Evolutionary conservation across 1,140 invertebrate genomes (phyloP), one percentile per base, ranked within the genome.

Genomic region (Lepidurus couesii): DNA sequence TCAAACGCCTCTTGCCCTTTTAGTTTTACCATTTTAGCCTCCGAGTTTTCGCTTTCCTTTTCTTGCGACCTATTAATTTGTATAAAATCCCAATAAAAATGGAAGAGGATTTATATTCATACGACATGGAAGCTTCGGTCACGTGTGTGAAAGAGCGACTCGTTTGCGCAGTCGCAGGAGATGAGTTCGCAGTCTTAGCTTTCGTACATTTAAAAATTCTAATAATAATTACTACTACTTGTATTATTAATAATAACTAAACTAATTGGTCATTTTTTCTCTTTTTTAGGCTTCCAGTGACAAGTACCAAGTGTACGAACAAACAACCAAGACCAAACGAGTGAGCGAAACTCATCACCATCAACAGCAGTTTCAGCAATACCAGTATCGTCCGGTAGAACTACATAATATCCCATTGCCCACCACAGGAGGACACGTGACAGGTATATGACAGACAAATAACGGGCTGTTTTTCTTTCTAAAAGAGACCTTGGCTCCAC

Each of bases 361-460:
- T 65, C 53, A 65, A 65, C 9, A 65, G 21, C 21, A 13, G 53
- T 65, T 65, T 65, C 53, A 65, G 21, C 53, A 65, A 65, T 65
- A 65, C 53, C 53, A 65, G 53, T 93, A 90, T 83, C 86, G 90
- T 82, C 85, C 88, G 77, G 88, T 93, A 77, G 88, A 90, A 80
- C 85, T 93, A 79, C 89, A 91, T 83, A 91, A 90, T 82, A 91
- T 93, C 80, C 91, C 90, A 78, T 85, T 93, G 80, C 91, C 91
- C 79, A 89, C 89, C 34, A 89, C 89, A 81, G 90, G 90, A 83
- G 91, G 91, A 82, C 89, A 89, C 84, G 89, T 93, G 77, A 89
- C 89, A 82, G 90, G 92, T 92, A 85, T 84, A 77, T 11, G 11
- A 21, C 3, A 42, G 13, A 34, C 1, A 77, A 77, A 77, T 44